phyloP scores from a whole-genome alignment of 2,888 invertebrate species.

The Leucophenga maculata region DNA sequence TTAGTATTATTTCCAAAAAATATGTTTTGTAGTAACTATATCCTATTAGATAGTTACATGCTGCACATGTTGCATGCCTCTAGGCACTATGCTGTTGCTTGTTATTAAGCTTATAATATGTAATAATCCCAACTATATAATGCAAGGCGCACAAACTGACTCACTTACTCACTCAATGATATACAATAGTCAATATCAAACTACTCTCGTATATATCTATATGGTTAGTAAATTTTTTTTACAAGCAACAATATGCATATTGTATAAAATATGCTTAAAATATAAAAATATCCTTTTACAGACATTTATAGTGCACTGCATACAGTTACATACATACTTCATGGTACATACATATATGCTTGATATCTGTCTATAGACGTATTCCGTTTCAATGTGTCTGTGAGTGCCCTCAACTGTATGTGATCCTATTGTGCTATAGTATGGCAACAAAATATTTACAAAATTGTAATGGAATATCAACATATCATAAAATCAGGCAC shows the following conservation, averaged over 20 bases:
- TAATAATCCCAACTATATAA: constrained; percentile 53
- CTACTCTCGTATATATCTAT: constrained; percentile 41
- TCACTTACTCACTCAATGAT: constrained; percentile 9
- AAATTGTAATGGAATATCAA: constrained; percentile 66
- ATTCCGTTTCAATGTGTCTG: not conserved
- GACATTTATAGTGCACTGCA: not conserved
- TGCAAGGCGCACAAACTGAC: constrained; percentile 25
- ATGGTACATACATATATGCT: not conserved
- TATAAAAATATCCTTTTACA: constrained; percentile 34
- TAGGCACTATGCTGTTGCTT: not conserved
- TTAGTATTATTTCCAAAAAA: too few species aligned
- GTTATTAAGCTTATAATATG: constrained; percentile 56
- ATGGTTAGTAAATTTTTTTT: constrained; percentile 60
- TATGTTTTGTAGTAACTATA: too few species aligned
- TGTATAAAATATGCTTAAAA: constrained; percentile 63
- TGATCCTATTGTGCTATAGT: constrained; percentile 57
- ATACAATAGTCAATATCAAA: not conserved
- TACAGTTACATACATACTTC: not conserved
- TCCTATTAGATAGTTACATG: too few species aligned
- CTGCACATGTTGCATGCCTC: not conserved
- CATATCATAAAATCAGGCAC: constrained; percentile 66
- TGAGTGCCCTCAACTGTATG: constrained; percentile 50
- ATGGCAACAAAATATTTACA: constrained; percentile 63
- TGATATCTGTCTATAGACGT: not conserved
- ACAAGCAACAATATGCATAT: constrained; percentile 64